Evolutionary conservation across 1,140 invertebrate species (phyloP), one percentile per base, ranked within the genome.

Genomic region (Atta colombica): DNA sequence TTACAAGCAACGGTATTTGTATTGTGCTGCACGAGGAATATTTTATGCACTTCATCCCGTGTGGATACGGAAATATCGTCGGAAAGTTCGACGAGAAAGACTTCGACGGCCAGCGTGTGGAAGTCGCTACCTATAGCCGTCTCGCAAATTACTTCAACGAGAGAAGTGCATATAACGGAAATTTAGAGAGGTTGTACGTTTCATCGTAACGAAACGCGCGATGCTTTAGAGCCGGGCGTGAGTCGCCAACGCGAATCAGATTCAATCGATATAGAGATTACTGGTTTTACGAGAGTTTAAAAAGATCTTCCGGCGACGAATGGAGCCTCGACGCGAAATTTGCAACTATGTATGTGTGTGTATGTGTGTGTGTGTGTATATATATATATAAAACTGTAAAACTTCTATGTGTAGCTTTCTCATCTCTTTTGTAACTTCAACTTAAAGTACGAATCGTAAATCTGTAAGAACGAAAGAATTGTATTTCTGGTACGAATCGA

Each of bases 101-200:
- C 66, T 58, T 82, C 3, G 53, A 18, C 68, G 35, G 31, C 14
- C 68, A 21, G 31, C 28, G 66, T 53, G 51, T 53, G 51, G 18
- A 82, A 74, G 51, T 74, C 53, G 80, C 16, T 72, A 53, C 58
- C 66, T 72, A 82, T 74, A 82, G 80, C 39, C 55, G 31, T 61
- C 55, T 74, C 69, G 80, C 69, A 60, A 84, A 74, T 84, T 84
- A 84, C 80, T 84, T 21, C 31, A 63, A n/a, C 28, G 39, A 71
- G 71, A 18, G n/a, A 75, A 60, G 55, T 31, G 68, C 53, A 31
- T 31, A 31, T 49, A 84, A 45, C 55, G 53, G 68, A 74, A 74
- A 84, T 84, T 84, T 84, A 45, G 66, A 74, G 53, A 21, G 39
- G 25, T 82, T 55, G 28, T 28, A 60, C 31, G 45, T 16, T 25